Evolutionary conservation across 1,140 invertebrate genomes (phyloP), one percentile per base, ranked within the genome.

Genomic region (Odontomachus brunneus): DNA sequence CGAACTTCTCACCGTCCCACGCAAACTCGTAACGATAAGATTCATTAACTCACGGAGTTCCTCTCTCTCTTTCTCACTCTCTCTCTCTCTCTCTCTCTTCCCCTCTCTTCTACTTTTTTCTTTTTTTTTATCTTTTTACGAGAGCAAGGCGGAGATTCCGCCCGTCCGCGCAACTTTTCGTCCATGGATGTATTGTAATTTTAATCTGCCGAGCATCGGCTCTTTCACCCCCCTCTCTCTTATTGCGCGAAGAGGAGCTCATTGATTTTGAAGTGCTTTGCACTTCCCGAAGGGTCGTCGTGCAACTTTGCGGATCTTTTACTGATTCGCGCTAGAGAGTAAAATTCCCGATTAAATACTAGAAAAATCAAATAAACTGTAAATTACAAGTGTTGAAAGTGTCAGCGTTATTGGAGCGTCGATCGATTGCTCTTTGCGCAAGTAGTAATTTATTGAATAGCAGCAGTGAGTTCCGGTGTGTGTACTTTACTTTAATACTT

Each of bases 1-100:
- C 17, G 15, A 84, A 84, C 44, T 84, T 84, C 48, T 19, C n/a
- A n/a, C n/a, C 9, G 12, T 76, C 49, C 63, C 17, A 65, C n/a
- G 19, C 24, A 38, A 76, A 76, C 15, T 57, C 24, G 4, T 19
- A 72, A 72, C 33, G 49, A 72, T 60, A 59, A 71, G 24, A 60
- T 81, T 81, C 26, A 57, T 71, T 59, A 59, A 80, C 49, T 57
- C 14, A 0, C 4, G 29, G 4, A 76, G 7, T 59, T 51, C 5
- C 22, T 53, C 19, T 69, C 17, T 15, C 67, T 33, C 49, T 2
- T 14, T 2, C 67, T 19, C 66, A 29, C 15, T 15, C 63, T 33
- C 29, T 59, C 24, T 12, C 49, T 53, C 44, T 69, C 17, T 15
- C 67, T 33, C 49, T 2, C 22, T 2, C 67, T 19, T 48, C 29